Evolutionary conservation across 2,113 vertebrate genomes (phyloP), one percentile per base, ranked within the genome.

Genomic region (Mirounga angustirostris): DNA sequence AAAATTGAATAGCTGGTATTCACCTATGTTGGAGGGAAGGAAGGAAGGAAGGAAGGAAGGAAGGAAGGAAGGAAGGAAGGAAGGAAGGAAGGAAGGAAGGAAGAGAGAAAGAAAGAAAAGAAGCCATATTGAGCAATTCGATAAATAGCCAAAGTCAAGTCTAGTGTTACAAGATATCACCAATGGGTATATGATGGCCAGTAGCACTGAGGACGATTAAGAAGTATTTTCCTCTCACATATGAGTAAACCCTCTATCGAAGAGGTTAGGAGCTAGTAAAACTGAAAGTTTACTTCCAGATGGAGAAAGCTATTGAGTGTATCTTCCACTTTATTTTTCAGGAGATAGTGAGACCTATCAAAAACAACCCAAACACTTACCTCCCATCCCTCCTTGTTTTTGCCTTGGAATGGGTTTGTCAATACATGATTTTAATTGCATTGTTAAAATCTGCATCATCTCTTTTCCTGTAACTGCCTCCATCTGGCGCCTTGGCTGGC

Each of bases 361-460:
- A 91, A 97, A 97, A 28, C 46, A 95, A 40, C 74, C 86, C 83
- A 52, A 56, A 65, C 3, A 58, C 30, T 79, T 76, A 61, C 21
- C 26, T 91, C 58, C 26, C 18, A 28, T 78, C 21, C 61, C 0
- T 92, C 67, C 89, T 98, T 91, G 52, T 58, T 80, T 94, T 97
- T 97, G 16, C 22, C 33, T 90, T 85, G 61, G 43, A 94, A 67
- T 58, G 33, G 4, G 33, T 26, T 84, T 94, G 54, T 92, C 91
- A 98, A 96, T 98, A 97, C 52, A 89, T 40, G 79, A 14, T 82
- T 97, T 98, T 97, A 98, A 94, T 95, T 97, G 80, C 65, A 92
- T 94, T 97, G 71, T 97, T 97, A 97, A 98, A 83, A 96, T 78
- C 67, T 87, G 21, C 46, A 95, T 97, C 85, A 85, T 97, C 69